Conservation (phyloP, 2,113 vertebrate genomes). For the Bolborhynchus lineola region DNA sequence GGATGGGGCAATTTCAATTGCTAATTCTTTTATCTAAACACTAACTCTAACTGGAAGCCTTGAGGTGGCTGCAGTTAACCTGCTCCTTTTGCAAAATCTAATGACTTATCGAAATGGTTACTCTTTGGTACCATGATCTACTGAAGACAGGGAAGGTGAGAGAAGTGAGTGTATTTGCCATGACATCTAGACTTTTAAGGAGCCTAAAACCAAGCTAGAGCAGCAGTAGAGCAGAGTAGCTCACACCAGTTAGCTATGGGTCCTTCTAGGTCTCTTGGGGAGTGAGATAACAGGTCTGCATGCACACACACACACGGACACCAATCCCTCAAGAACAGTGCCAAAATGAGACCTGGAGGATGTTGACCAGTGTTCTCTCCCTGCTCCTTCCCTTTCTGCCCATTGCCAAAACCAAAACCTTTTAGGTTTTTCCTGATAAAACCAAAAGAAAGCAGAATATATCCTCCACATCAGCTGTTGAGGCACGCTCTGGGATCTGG, state of each 20-base stretch:
- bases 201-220: background rate
- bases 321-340: background rate
- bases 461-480: background rate
- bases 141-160: background rate
- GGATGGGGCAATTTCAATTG: background rate
- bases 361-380: background rate
- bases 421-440: background rate
- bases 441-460: background rate
- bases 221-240: background rate
- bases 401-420: background rate
- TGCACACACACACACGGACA: fast-evolving
- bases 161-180: background rate
- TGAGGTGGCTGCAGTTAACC: background rate
- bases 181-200: background rate
- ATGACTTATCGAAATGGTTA: background rate
- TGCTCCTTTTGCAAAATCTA: background rate
- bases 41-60: background rate
- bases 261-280: background rate
- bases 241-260: background rate
- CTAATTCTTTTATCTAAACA: background rate
- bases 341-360: background rate
- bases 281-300: background rate
- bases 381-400: background rate
- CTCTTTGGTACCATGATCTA: background rate
- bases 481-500: background rate